Conservation (phyloP, 2,888 invertebrate genomes). For the Pyrrhosoma nymphula region DNA sequence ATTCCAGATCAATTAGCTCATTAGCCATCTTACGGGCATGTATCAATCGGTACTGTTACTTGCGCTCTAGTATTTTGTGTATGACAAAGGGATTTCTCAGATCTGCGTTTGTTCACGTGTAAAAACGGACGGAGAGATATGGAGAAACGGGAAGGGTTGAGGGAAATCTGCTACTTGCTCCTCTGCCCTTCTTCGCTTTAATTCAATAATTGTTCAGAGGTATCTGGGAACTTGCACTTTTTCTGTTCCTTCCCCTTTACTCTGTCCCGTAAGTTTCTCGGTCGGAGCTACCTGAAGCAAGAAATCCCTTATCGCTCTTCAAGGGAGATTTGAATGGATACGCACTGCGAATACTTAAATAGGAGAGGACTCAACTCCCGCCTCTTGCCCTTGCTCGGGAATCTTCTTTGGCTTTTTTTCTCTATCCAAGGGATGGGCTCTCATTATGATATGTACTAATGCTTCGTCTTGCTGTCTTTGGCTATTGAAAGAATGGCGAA, state of each 20-base stretch:
- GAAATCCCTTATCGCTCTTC: neutral
- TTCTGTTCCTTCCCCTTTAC: neutral
- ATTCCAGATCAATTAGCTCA: no score
- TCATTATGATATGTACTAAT: no score
- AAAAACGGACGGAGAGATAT: neutral
- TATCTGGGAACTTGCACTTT: neutral
- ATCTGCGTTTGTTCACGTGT: neutral
- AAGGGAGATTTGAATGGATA: neutral
- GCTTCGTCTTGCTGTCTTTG: no score
- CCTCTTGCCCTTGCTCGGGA: no score
- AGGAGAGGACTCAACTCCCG: neutral
- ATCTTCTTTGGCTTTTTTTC: no score
- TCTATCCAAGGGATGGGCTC: no score
- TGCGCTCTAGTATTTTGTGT: neutral
- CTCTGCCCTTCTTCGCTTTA: neutral
- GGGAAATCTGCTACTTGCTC: neutral
- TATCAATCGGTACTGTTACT: no score
- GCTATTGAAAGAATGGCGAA: no score
- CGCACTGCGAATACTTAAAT: neutral
- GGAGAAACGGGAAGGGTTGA: no score
- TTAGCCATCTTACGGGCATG: no score
- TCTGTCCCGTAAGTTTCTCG: neutral
- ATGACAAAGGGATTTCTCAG: neutral
- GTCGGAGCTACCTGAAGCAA: neutral
- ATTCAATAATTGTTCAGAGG: neutral